Evolutionary conservation across 2,888 invertebrate species (phyloP).

Genomic region (Agrochola litura): DNA sequence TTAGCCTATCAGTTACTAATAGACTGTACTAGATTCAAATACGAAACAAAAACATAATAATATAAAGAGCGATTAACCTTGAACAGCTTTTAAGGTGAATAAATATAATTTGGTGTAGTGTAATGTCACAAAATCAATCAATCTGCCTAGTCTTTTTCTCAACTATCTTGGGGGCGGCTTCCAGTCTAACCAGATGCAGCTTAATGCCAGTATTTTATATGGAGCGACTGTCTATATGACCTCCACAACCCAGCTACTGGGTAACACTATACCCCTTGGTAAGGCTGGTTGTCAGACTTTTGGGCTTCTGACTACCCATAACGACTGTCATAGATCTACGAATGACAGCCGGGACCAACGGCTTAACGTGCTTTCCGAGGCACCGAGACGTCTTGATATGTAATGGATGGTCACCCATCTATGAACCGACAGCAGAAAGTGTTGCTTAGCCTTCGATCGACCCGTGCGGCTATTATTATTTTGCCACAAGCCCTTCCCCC

Average conservation of each 20-base stretch:
- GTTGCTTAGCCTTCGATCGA: neutral
- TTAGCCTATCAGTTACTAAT: neutral
- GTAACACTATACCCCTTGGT: neutral
- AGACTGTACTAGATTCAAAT: neutral
- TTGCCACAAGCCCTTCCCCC: neutral
- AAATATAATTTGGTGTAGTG: neutral
- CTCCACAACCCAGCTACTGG: too few relatives aligned
- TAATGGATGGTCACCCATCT: neutral
- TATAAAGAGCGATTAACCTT: constrained; percentile 9
- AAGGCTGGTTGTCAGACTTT: neutral
- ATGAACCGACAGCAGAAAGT: neutral
- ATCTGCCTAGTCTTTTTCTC: too few relatives aligned
- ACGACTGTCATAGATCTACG: neutral
- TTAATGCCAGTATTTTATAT: neutral
- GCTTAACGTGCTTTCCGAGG: neutral
- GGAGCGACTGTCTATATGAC: too few relatives aligned
- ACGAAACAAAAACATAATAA: constrained; percentile 2
- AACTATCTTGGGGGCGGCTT: neutral
- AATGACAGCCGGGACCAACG: too few relatives aligned
- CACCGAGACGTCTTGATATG: too few relatives aligned
- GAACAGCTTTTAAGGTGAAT: neutral
- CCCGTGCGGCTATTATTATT: neutral
- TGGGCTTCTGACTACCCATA: neutral
- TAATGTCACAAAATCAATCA: neutral
- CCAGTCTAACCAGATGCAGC: neutral